Conservation (phyloP, 2,113 vertebrate genomes). For the Ifrita kowaldi region DNA sequence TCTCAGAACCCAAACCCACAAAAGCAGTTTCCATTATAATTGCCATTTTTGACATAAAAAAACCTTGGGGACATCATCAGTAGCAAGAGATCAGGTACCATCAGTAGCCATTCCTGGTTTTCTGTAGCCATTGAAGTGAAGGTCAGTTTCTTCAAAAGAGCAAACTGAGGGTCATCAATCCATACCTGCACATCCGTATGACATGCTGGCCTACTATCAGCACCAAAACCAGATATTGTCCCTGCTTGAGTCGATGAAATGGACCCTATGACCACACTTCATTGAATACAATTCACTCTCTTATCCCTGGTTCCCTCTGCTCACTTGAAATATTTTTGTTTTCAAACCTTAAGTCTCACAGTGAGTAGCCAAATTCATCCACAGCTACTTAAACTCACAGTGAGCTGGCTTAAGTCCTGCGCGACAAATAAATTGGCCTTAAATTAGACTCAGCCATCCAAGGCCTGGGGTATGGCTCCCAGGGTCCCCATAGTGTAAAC, state of each 20-base stretch:
- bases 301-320: not conserved
- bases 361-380: not conserved
- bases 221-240: not conserved
- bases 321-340: not conserved
- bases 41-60: not conserved
- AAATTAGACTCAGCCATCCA: not conserved
- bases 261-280: not conserved
- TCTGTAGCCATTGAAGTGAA: not conserved
- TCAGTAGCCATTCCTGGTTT: not conserved
- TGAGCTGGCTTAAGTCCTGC: not conserved
- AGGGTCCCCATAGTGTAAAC: fast-evolving
- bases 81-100: not conserved
- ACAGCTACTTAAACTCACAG: not conserved
- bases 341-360: not conserved
- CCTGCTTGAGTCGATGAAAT: not conserved
- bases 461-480: not conserved
- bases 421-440: not conserved
- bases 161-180: not conserved
- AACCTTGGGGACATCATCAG: not conserved
- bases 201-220: not conserved
- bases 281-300: not conserved
- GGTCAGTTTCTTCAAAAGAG: not conserved
- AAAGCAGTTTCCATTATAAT: not conserved
- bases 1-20: not conserved
- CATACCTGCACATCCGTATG: too few relatives aligned